phyloP scores from a whole-genome alignment of 2,888 invertebrate genomes.

The Cheilosia soror region DNA sequence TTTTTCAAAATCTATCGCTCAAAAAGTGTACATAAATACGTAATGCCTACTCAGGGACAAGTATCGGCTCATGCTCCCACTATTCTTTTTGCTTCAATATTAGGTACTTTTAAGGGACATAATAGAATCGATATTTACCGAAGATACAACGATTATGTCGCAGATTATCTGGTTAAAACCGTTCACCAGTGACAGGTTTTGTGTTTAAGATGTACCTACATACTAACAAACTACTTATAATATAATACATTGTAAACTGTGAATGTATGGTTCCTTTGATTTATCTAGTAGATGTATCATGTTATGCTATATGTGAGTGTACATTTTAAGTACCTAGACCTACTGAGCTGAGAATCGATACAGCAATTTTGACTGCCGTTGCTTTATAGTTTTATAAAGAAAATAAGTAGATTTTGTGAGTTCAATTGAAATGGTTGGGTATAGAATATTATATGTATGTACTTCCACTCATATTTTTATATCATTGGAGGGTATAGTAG shows the following conservation, averaged over 20 bases:
- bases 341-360: slow-evolving; percentile 1
- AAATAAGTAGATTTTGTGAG: background rate
- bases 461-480: no score
- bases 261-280: slow-evolving; percentile 48
- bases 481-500: no score
- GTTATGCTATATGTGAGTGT: background rate
- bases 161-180: slow-evolving; percentile 31
- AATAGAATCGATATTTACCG: slow-evolving; percentile 2
- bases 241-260: slow-evolving; percentile 3
- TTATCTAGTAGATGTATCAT: slow-evolving; percentile 14
- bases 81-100: background rate
- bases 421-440: background rate
- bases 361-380: background rate
- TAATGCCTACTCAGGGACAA: background rate
- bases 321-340: background rate
- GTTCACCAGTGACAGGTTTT: slow-evolving; percentile 36
- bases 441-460: no score
- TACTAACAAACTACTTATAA: slow-evolving; percentile 19
- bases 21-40: no score
- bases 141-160: background rate
- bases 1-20: no score
- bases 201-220: slow-evolving; percentile 1
- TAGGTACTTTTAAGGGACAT: background rate
- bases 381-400: background rate
- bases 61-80: background rate